These are phyloP conservation scores for Rattus norvegicus DNA, from an alignment of 2,113 vertebrate genomes.

Conservation along the genomic window GRCr8 NC_086023.1:133584501-133585000, in stretches of 20 bases:
- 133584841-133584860: background rate
- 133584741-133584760: constrained; percentile 33
- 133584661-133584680: constrained; percentile 62
- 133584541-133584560: constrained; percentile 1
- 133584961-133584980: background rate
- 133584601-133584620: background rate
- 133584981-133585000: background rate
- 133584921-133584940: background rate
- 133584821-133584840: background rate
- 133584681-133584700: constrained; percentile 47
- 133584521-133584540: too few relatives aligned
- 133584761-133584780: constrained; percentile 40
- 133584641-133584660: constrained; percentile 59
- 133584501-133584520: background rate
- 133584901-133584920: background rate
- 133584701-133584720: background rate
- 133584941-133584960: background rate
- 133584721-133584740: background rate
- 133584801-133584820: background rate
- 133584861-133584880: constrained; percentile 4
- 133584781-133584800: constrained; percentile 18
- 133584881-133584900: background rate
- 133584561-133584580: background rate
- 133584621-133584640: background rate
- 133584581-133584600: background rate